Conservation (phyloP, 2,113 vertebrate species). For the Pristiophorus japonicus region DNA sequence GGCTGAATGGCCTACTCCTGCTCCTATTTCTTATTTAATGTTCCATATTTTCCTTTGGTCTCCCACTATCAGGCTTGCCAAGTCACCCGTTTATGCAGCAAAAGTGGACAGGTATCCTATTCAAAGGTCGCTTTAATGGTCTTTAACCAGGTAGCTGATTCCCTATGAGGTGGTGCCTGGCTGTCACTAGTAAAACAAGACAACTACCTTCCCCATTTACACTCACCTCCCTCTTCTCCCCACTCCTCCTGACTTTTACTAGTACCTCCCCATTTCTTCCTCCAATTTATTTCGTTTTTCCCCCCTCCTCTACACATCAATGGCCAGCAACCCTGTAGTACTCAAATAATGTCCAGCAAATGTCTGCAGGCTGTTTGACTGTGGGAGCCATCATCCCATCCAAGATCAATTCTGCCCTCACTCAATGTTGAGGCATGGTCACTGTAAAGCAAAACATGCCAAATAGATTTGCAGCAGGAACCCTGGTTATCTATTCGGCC, state of each 20-base stretch:
- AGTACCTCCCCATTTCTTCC: not conserved
- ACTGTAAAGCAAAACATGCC: not conserved
- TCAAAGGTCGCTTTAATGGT: not conserved
- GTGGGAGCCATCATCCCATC: not conserved
- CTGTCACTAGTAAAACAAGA: not conserved
- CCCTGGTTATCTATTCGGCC: not conserved
- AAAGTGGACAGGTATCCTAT: not conserved
- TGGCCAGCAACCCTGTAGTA: not conserved
- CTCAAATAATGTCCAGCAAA: not conserved
- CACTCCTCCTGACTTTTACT: not conserved
- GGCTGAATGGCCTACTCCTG: no score
- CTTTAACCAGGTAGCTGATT: not conserved
- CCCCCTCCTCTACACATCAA: not conserved
- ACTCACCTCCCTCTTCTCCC: not conserved
- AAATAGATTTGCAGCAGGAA: not conserved
- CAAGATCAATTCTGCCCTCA: not conserved
- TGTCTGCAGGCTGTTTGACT: not conserved
- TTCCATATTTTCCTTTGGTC: not conserved
- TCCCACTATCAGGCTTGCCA: not conserved
- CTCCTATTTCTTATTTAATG: no score
- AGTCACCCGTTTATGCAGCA: not conserved
- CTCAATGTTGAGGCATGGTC: not conserved
- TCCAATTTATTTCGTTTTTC: not conserved
- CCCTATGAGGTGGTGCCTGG: not conserved
- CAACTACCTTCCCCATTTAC: not conserved